These are phyloP conservation scores for Chondrilla cf. caribensis DNA, from an alignment of 37 sponge, comb jelly and placozoan genomes.

Conservation along the genomic window DNA sequence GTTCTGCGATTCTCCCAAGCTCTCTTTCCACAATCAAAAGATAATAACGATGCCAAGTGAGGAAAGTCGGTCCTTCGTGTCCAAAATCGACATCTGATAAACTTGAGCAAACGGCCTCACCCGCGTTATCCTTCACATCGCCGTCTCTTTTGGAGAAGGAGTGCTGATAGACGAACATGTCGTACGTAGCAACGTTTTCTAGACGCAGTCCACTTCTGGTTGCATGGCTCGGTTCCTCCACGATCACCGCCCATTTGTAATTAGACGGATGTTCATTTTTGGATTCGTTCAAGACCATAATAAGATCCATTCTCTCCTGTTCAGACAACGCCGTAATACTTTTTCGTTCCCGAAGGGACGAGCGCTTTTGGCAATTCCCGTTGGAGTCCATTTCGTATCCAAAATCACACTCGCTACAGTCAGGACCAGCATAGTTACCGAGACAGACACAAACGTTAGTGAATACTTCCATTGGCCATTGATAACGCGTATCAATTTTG, in stretches of 20 bases:
- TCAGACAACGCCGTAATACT: no score
- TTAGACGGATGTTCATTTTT: background rate
- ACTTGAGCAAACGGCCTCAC: background rate
- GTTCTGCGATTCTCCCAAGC: constrained; percentile 8
- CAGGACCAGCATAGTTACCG: background rate
- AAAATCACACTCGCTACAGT: background rate
- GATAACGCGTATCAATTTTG: background rate
- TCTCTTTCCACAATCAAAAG: constrained; percentile 31
- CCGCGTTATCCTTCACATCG: background rate
- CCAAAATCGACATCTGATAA: constrained; percentile 20
- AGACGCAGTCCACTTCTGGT: background rate
- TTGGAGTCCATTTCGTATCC: background rate
- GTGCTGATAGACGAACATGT: background rate
- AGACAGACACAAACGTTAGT: background rate
- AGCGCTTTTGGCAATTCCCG: no score
- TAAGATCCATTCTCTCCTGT: background rate
- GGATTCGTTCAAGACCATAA: background rate
- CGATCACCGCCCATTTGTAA: background rate
- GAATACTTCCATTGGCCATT: background rate
- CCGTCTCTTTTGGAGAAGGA: background rate
- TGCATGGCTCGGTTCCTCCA: background rate
- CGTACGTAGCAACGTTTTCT: background rate
- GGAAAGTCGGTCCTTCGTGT: constrained; percentile 38
- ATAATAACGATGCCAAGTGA: constrained; percentile 33
- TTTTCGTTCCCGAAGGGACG: no score